Evolutionary conservation across 2,797 vertebrate genomes (phyloP).

Genomic region (Steatocranus sp.): DNA sequence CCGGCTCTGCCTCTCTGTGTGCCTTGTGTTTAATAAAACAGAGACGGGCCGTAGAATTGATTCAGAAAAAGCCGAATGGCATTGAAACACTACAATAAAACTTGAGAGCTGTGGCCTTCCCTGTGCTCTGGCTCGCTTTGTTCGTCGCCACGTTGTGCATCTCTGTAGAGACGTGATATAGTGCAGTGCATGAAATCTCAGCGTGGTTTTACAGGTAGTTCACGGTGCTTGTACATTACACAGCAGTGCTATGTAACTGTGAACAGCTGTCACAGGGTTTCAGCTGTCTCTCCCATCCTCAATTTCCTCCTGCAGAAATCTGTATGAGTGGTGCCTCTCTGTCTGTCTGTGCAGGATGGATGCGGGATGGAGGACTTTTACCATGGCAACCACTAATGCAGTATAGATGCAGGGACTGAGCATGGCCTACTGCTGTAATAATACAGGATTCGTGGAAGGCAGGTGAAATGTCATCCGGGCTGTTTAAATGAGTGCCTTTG

Average conservation of each 20-base stretch:
- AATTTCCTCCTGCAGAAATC: constrained; percentile 26
- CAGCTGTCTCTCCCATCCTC: constrained; percentile 37
- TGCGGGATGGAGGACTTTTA: constrained; percentile 62
- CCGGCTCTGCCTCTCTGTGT: background rate
- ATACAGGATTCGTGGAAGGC: constrained; percentile 41
- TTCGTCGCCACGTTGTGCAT: background rate
- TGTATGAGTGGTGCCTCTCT: constrained; percentile 37
- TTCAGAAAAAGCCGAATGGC: background rate
- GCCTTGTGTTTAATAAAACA: background rate
- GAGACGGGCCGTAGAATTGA: background rate
- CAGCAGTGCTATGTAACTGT: background rate
- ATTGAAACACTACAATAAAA: background rate
- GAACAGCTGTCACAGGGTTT: constrained; percentile 30
- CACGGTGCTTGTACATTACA: constrained; percentile 21
- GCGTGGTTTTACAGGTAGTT: constrained; percentile 30
- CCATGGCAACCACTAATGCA: constrained; percentile 73
- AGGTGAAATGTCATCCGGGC: constrained; percentile 61
- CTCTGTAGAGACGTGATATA: background rate
- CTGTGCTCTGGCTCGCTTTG: background rate
- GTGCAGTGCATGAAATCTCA: constrained; percentile 14
- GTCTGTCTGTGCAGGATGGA: constrained; percentile 41
- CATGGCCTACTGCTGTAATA: constrained; percentile 36
- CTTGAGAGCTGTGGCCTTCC: background rate
- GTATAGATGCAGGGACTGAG: constrained; percentile 54
- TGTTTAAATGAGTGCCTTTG: constrained; percentile 57